Evolutionary conservation across 2,797 vertebrate species (phyloP), one percentile per base, ranked within the genome.

Genomic region (Clarias laeviceps): DNA sequence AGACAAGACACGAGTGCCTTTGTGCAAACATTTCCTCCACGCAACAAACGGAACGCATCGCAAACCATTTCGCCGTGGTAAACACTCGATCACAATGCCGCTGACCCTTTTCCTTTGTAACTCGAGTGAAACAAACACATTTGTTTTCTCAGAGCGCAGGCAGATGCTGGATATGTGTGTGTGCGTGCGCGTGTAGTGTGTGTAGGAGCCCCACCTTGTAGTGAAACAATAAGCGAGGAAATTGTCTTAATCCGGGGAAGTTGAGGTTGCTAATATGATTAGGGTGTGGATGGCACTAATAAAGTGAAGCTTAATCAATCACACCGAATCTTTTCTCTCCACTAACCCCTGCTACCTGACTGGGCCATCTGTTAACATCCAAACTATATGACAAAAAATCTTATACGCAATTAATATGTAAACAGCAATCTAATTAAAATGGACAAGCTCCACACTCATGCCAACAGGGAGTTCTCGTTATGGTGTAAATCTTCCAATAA

Each of bases 371-470:
- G 98, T 96, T 96, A 96, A 95, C 97, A 96, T 97, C 96, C 97
- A 96, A 97, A 97, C 96, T 96, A 97, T 96, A 97, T 96, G 96
- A 97, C 96, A 73, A 29, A 97, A 96, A 95, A 96, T 96, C 96
- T 96, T 95, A 97, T 97, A 97, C 97, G 96, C 97, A 97, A 98
- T 98, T 98, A 98, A 99, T 99, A 99, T 96, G 97, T 97, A 97
- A 98, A 97, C 97, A 98, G 98, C 96, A 97, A 97, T 97, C 97
- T 97, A 98, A 98, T 98, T 97, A 98, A 97, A 98, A 96, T 95
- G 95, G 97, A 98, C 97, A 98, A 97, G 98, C 96, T 97, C 96
- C 95, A 96, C 97, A 95, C 96, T 96, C 95, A 93, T 94, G 95
- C 95, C 97, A 96, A 96, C 95, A 94, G 96, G 96, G 96, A 97